Evolutionary conservation across 2,113 vertebrate genomes (phyloP).

Genomic region (Trinectes maculatus): DNA sequence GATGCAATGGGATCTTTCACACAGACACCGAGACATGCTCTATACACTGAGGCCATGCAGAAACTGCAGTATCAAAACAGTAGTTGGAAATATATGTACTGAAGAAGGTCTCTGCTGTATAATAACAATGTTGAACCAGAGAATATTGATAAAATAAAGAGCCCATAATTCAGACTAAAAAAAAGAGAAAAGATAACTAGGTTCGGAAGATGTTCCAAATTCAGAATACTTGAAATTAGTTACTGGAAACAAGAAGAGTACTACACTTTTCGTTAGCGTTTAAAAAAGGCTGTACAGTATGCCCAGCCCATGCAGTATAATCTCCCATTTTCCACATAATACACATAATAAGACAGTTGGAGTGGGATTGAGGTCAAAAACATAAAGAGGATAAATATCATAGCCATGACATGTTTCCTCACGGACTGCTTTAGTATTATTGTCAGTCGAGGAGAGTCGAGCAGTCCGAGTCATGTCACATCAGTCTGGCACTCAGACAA

Average conservation of each 20-base stretch:
- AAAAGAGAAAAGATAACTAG: neutral
- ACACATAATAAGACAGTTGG: constrained; percentile 16
- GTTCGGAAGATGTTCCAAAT: constrained; percentile 7
- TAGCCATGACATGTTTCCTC: constrained; percentile 6
- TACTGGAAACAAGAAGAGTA: neutral
- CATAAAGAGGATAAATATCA: constrained; percentile 47
- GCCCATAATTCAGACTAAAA: neutral
- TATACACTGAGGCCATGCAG: neutral
- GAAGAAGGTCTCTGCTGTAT: neutral
- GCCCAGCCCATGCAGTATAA: constrained; percentile 4
- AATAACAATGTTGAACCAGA: neutral
- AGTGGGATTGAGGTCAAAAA: constrained; percentile 35
- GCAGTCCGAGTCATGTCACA: constrained; percentile 1
- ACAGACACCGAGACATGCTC: constrained; percentile 23
- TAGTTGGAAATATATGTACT: neutral
- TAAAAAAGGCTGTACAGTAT: constrained; percentile 27
- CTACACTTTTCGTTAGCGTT: constrained; percentile 18
- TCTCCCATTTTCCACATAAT: neutral
- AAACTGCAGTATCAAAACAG: constrained; percentile 8
- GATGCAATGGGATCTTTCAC: constrained; percentile 50
- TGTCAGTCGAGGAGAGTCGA: constrained; percentile 8
- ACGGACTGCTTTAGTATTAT: neutral
- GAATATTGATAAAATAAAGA: neutral
- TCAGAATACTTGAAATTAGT: constrained; percentile 39
- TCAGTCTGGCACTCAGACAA: constrained; percentile 10